These are phyloP conservation scores for Anguilla marmorata DNA, from an alignment of 2,797 vertebrate genomes.

Conservation along the genomic window DNA sequence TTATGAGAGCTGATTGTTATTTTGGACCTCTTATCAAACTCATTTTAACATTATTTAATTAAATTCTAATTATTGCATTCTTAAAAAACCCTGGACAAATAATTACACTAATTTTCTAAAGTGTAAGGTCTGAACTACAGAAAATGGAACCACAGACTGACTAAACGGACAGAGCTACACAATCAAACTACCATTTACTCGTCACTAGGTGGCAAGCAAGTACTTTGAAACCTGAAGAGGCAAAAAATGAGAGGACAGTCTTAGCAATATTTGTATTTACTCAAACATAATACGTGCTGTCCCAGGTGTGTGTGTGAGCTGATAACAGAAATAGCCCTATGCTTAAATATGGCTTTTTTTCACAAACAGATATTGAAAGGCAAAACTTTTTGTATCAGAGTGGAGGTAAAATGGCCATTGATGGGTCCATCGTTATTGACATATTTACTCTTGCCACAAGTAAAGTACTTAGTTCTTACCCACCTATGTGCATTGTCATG, in stretches of 20 bases:
- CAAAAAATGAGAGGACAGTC: neutral
- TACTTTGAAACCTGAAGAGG: neutral
- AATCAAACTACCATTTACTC: neutral
- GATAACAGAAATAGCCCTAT: neutral
- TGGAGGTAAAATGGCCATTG: conserved; percentile 5
- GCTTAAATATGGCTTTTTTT: neutral
- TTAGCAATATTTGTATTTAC: neutral
- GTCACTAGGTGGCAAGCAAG: conserved; percentile 4
- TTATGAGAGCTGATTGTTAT: neutral
- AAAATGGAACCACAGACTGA: neutral
- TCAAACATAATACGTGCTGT: neutral
- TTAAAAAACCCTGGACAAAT: neutral
- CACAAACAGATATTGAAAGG: neutral
- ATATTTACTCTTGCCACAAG: neutral
- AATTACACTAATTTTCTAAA: neutral
- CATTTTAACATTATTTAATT: neutral
- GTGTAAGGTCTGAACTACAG: neutral
- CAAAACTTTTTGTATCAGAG: neutral
- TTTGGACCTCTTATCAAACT: neutral
- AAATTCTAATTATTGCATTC: neutral
- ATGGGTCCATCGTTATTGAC: neutral
- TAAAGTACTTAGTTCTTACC: neutral
- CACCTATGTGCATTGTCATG: neutral
- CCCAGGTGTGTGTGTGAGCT: neutral
- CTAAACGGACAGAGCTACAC: neutral